Evolutionary conservation across 2,888 invertebrate species (phyloP).

Genomic region (Nomada fabriciana): DNA sequence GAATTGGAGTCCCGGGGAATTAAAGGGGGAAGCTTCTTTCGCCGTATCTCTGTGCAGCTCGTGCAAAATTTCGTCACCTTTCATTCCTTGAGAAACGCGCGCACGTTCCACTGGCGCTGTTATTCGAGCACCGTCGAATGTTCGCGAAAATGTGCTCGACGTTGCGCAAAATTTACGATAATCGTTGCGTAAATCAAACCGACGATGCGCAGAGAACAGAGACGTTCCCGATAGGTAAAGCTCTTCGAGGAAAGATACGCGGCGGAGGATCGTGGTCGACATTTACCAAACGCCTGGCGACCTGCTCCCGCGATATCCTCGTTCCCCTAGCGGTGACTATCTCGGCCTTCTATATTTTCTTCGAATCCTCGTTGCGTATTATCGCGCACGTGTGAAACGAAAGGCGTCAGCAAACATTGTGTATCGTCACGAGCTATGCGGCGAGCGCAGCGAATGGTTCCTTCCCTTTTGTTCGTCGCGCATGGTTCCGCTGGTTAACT

Average conservation of each 20-base stretch:
- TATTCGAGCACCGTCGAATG: background rate
- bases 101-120: too few relatives aligned
- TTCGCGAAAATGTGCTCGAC: background rate
- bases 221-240: background rate
- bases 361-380: conserved; percentile 29
- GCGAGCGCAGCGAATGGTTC: conserved; percentile 28
- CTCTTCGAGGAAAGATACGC: background rate
- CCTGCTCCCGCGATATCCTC: conserved; percentile 13
- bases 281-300: conserved; percentile 7
- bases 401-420: conserved; percentile 30
- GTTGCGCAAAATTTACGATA: too few relatives aligned
- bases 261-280: background rate
- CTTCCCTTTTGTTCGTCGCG: conserved; percentile 30
- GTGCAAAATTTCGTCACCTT: too few relatives aligned
- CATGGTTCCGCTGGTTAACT: conserved; percentile 46
- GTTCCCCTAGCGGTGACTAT: conserved; percentile 5
- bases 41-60: too few relatives aligned
- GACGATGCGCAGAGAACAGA: background rate
- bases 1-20: background rate
- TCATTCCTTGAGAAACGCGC: too few relatives aligned
- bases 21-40: background rate
- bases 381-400: conserved; percentile 38
- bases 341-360: conserved; percentile 15
- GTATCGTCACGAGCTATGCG: conserved; percentile 15
- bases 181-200: too few relatives aligned